These are phyloP conservation scores for Neria commutata DNA, from an alignment of 2,888 invertebrate genomes.

Conservation along the genomic window DNA sequence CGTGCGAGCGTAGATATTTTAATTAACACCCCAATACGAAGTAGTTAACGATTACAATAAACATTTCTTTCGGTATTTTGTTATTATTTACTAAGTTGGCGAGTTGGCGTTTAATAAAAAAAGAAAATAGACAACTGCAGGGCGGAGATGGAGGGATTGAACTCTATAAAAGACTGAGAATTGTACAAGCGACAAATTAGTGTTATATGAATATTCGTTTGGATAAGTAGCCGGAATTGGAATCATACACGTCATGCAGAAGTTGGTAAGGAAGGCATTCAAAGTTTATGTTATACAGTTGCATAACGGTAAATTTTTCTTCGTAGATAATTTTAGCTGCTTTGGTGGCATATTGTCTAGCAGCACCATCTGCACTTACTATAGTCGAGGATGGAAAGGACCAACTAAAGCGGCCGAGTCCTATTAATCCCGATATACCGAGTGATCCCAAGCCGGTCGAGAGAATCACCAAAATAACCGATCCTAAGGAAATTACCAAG, in stretches of 20 bases:
- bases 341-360: slow-evolving; percentile 39
- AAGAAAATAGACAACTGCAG: not conserved
- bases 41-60: slow-evolving; percentile 41
- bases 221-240: not conserved
- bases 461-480: slow-evolving; percentile 36
- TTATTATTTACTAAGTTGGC: slow-evolving; percentile 5
- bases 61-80: slow-evolving; percentile 15
- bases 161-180: slow-evolving; percentile 32
- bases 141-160: slow-evolving; percentile 9
- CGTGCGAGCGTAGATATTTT: too few species aligned
- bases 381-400: slow-evolving; percentile 16
- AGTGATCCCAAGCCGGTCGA: slow-evolving; percentile 48
- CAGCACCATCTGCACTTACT: slow-evolving; percentile 41
- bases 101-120: slow-evolving; percentile 11
- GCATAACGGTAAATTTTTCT: slow-evolving; percentile 31
- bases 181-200: slow-evolving; percentile 14
- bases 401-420: slow-evolving; percentile 40
- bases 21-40: slow-evolving; percentile 51
- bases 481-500: slow-evolving; percentile 34
- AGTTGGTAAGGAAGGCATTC: slow-evolving; percentile 18
- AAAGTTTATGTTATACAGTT: slow-evolving; percentile 23
- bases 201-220: slow-evolving; percentile 14
- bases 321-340: slow-evolving; percentile 44
- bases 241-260: slow-evolving; percentile 12
- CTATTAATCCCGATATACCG: slow-evolving; percentile 49